Evolutionary conservation across 2,888 invertebrate genomes (phyloP).

Genomic region (Agrochola litura): DNA sequence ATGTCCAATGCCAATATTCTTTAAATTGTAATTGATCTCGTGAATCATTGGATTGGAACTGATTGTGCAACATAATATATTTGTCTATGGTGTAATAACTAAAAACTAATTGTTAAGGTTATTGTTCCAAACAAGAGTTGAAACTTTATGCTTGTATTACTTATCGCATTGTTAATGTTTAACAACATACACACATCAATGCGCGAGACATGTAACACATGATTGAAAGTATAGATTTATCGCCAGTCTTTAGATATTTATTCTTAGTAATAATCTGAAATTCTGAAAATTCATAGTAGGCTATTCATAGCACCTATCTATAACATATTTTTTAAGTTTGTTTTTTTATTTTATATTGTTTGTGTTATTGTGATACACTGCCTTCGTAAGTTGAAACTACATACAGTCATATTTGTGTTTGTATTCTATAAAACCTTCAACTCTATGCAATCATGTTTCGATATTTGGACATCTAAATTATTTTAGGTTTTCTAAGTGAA

Average conservation of each 20-base stretch:
- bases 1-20: constrained; percentile 62
- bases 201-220: constrained; percentile 50
- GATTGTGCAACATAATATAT: constrained; percentile 45
- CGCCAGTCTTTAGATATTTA: constrained; percentile 64
- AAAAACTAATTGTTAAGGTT: constrained; percentile 41
- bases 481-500: constrained; percentile 22
- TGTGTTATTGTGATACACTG: constrained; percentile 56
- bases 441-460: constrained; percentile 46
- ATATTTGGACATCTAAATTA: constrained; percentile 43
- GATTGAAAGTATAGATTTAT: constrained; percentile 54
- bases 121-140: constrained; percentile 43
- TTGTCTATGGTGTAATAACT: constrained; percentile 48
- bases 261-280: constrained; percentile 63
- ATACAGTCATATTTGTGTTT: constrained; percentile 14
- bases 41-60: constrained; percentile 62
- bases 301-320: constrained; percentile 17
- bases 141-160: constrained; percentile 56
- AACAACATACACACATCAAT: constrained; percentile 17
- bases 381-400: constrained; percentile 33
- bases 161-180: constrained; percentile 26
- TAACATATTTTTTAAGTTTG: constrained; percentile 46
- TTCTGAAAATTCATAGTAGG: constrained; percentile 47
- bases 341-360: constrained; percentile 42
- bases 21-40: constrained; percentile 68
- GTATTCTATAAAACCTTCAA: constrained; percentile 20